A percentile compares a stretch with the other conserved stretches of the same genome.
phyloP scores from a whole-genome alignment of 2,797 vertebrate genomes.

The Myotis vivesi region DNA sequence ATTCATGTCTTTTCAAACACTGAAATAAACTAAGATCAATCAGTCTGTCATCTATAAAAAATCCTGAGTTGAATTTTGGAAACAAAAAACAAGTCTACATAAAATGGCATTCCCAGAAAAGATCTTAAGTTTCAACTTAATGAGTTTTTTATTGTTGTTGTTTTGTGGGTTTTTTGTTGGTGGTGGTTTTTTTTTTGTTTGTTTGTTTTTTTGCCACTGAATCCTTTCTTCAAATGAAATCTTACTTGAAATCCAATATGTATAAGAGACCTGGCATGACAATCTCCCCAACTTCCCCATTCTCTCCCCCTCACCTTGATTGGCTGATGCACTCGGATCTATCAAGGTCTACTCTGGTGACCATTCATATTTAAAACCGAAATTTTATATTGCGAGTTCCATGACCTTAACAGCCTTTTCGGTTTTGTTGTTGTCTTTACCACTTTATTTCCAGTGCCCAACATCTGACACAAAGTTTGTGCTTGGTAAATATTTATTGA shows the following conservation, averaged over 20 bases:
- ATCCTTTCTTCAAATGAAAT: constrained; percentile 1
- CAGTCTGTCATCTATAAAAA: background rate
- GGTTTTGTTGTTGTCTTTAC: background rate
- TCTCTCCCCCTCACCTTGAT: background rate
- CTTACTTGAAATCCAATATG: background rate
- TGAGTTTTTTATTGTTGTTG: background rate
- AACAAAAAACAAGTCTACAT: background rate
- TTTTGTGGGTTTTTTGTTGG: background rate
- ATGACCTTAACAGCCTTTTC: background rate
- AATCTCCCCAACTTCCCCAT: background rate
- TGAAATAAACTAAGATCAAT: background rate
- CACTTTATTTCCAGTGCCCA: background rate
- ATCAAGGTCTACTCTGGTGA: background rate
- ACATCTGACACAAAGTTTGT: background rate
- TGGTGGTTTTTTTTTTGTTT: background rate
- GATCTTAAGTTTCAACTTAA: background rate
- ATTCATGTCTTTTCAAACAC: background rate
- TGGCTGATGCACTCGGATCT: background rate
- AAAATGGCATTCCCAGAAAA: background rate
- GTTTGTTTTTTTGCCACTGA: background rate
- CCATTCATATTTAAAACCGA: background rate
- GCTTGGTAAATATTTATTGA: background rate
- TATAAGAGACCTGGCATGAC: background rate
- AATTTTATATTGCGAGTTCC: background rate
- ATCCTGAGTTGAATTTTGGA: background rate